Evolutionary conservation across 1,140 invertebrate species (phyloP).

Genomic region (Archivesica marissinica): DNA sequence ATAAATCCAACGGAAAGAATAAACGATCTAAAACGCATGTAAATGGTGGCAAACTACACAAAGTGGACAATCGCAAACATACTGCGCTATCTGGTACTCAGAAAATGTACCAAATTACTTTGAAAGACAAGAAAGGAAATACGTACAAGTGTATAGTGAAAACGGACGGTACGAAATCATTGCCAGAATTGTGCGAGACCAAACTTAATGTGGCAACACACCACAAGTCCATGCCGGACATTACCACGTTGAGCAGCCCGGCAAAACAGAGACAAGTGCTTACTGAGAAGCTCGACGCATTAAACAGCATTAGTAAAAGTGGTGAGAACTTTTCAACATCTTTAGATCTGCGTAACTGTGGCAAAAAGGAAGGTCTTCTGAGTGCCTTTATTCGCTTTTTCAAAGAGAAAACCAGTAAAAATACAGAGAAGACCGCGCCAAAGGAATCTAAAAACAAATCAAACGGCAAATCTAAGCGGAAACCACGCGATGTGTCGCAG

Average conservation of each 20-base stretch:
- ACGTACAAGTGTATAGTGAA: constrained; percentile 81
- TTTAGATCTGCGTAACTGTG: constrained; percentile 64
- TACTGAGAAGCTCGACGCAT: constrained; percentile 43
- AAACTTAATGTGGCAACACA: constrained; percentile 63
- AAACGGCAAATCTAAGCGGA: constrained; percentile 77
- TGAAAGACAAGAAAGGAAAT: constrained; percentile 77
- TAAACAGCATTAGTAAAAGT: constrained; percentile 38
- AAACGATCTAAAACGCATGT: constrained; percentile 65
- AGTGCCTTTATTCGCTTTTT: constrained; percentile 76
- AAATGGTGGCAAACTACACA: constrained; percentile 67
- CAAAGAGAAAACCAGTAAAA: constrained; percentile 74
- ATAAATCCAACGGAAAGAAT: constrained; percentile 70
- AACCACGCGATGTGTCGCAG: constrained; percentile 73
- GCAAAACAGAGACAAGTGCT: constrained; percentile 54
- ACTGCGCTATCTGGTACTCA: constrained; percentile 47
- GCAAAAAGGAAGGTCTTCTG: constrained; percentile 79
- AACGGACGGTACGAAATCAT: constrained; percentile 77
- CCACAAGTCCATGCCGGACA: constrained; percentile 56
- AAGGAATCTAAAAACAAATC: constrained; percentile 46
- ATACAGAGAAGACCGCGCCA: constrained; percentile 34
- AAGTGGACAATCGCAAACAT: constrained; percentile 59
- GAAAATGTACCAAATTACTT: constrained; percentile 80
- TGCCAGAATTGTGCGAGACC: constrained; percentile 77
- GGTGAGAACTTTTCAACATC: constrained; percentile 55
- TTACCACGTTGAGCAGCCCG: constrained; percentile 27